Conservation (phyloP, 2,888 invertebrate species). For the Hermaeophaga mercurialis region DNA sequence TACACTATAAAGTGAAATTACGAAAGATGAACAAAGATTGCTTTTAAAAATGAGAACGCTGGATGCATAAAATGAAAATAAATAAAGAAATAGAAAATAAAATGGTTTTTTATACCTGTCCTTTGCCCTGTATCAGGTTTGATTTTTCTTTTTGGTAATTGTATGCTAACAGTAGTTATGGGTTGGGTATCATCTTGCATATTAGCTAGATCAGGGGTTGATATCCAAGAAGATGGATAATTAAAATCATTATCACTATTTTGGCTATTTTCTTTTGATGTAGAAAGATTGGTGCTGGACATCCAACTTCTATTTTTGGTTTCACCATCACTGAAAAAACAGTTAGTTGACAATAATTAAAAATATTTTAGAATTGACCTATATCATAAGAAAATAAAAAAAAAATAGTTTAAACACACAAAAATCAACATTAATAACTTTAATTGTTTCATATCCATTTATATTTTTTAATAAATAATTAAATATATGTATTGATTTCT, state of each 20-base stretch:
- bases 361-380: too few species aligned
- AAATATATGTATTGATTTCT: too few species aligned
- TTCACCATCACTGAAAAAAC: conserved; percentile 41
- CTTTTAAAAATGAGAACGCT: neutral
- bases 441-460: too few species aligned
- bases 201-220: conserved; percentile 79
- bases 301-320: conserved; percentile 70
- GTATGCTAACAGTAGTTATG: conserved; percentile 69
- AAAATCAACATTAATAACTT: too few species aligned
- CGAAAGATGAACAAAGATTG: too few species aligned
- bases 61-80: neutral
- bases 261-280: conserved; percentile 42
- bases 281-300: conserved; percentile 72
- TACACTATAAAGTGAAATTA: too few species aligned
- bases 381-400: too few species aligned
- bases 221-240: conserved; percentile 73
- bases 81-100: neutral
- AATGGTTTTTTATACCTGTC: conserved; percentile 49
- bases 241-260: conserved; percentile 42
- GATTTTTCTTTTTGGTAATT: conserved; percentile 69
- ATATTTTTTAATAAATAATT: too few species aligned
- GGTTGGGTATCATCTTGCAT: conserved; percentile 66
- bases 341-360: too few species aligned
- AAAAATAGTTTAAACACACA: too few species aligned
- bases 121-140: conserved; percentile 65